A percentile compares a stretch with the other conserved stretches of the same genome.
Evolutionary conservation across 2,797 vertebrate genomes (phyloP).

Genomic region (Sebastes glaucus): DNA sequence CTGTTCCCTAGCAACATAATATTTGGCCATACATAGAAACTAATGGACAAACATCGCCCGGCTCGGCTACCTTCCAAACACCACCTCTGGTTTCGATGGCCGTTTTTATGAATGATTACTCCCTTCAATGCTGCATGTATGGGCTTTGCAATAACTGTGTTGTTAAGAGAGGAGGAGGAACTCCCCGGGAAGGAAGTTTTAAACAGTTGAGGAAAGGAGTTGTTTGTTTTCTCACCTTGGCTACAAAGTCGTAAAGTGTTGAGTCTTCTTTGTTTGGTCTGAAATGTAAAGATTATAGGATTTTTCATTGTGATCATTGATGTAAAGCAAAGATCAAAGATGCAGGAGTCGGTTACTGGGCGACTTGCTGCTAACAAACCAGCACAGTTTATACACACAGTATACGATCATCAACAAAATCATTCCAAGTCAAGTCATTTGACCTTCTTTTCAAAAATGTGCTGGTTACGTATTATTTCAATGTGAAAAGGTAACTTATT

Average conservation of each 20-base stretch:
- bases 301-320: neutral
- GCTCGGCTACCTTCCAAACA: conserved; percentile 42
- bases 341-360: neutral
- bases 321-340: neutral
- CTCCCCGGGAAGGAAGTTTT: conserved; percentile 39
- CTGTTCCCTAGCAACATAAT: conserved; percentile 81
- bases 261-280: neutral
- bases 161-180: conserved; percentile 18
- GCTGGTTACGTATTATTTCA: neutral
- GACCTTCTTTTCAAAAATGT: neutral
- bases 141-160: conserved; percentile 24
- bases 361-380: neutral
- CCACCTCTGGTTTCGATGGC: conserved; percentile 43
- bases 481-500: neutral
- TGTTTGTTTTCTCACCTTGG: conserved; percentile 42
- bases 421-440: neutral
- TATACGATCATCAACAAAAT: neutral
- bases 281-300: neutral
- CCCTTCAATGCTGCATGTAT: conserved; percentile 5
- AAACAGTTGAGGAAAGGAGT: conserved; percentile 15
- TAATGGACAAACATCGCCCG: conserved; percentile 64
- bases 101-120: conserved; percentile 62
- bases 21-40: conserved; percentile 80
- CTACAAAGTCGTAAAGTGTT: conserved; percentile 5
- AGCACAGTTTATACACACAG: neutral